Base-by-base conservation (phyloP, 2,797 vertebrate species). In the Rhinella marina region DNA sequence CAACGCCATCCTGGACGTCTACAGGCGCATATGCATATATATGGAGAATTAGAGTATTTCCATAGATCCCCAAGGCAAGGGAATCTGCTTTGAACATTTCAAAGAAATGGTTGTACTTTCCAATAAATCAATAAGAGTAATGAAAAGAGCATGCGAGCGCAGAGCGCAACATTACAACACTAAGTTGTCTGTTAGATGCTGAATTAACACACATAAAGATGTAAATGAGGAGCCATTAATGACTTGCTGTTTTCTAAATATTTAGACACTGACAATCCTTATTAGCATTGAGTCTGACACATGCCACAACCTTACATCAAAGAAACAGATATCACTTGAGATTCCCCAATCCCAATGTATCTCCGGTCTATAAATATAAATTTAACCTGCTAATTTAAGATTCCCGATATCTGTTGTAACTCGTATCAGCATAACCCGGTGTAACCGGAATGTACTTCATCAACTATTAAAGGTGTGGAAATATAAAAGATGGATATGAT, bases 261-360 rank as follows among this genome's bases (percentile, higher is more conserved):
- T 85, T 88, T 85, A 85, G 81, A 82, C 70, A 52, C 59, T 76
- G 77, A 59, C 76, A 88, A 85, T 76, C 84, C 87, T 76, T 81
- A 82, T 88, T 85, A 88, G 78, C 87, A 86, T 86, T 85, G 56
- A 75, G 82, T 73, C 83, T 86, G 87, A 81, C 79, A 88, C 50
- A 88, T 88, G 84, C 84, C 79, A 82, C 80, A 82, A 70, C 88
- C 80, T 82, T 72, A 82, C 70, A 82, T 89, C 32, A 56, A 75
- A 89, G 72, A 70, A 68, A 41, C 17, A 76, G 75, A 59, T 56
- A 32, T 89, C 84, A 86, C 79, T 59, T 68, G 78, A 59, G 48
- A 86, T 59, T 85, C 73, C 41, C 48, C 25, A 82, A 86, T 82
- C 72, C 86, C 90, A 92, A 90, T 89, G 84, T 84, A 70, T 84